These are phyloP conservation scores for Cacatua alba DNA, from an alignment of 2,113 vertebrate genomes.

Conservation along the genomic window DNA sequence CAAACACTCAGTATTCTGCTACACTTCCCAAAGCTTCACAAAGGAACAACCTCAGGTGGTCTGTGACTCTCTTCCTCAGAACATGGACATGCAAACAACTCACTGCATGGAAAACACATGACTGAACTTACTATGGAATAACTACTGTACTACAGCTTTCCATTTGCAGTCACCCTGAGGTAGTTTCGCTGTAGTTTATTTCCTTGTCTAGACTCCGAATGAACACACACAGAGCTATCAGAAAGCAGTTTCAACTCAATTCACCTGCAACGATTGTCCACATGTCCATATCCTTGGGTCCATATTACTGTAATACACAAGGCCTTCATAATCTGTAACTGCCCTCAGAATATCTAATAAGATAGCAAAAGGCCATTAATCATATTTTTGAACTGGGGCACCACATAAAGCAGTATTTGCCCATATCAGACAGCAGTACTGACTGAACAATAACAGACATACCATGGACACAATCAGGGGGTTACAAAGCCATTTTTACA, in stretches of 20 bases:
- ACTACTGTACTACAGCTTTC: not conserved
- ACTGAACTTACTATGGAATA: fast-evolving
- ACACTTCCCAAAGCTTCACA: not conserved
- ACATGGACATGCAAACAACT: not conserved
- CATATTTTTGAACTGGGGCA: not conserved
- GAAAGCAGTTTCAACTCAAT: not conserved
- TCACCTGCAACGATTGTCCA: not conserved
- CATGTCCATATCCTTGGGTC: not conserved
- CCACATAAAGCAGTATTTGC: not conserved
- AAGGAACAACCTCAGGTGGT: not conserved
- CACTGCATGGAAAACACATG: fast-evolving
- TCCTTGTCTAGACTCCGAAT: not conserved
- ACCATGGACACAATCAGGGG: fast-evolving
- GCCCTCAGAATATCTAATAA: not conserved
- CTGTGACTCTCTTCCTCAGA: not conserved
- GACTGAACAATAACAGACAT: not conserved
- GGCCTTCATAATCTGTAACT: not conserved
- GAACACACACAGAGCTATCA: fast-evolving
- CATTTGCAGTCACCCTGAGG: not conserved
- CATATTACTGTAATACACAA: not conserved
- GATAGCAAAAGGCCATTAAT: not conserved
- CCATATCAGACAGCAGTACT: not conserved
- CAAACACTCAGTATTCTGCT: not conserved
- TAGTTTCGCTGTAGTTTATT: not conserved
- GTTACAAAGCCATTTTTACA: not conserved